Evolutionary conservation across 2,888 invertebrate species (phyloP).

Genomic region (Tanypteryx hageni): DNA sequence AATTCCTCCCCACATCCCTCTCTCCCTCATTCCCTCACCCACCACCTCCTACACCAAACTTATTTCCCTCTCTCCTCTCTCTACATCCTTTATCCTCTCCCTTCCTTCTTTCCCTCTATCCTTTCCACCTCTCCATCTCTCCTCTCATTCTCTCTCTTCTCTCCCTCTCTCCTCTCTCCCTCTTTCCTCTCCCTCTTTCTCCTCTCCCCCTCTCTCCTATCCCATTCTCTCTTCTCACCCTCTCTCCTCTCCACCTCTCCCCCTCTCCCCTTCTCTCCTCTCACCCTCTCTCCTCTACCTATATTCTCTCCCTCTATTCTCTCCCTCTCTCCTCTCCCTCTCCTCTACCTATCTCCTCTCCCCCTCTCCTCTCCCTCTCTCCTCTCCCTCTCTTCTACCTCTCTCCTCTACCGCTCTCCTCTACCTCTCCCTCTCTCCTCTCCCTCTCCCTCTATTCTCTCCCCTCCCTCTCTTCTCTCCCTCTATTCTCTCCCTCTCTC

Average conservation of each 20-base stretch:
- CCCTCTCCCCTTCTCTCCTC: not conserved
- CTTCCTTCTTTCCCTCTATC: not conserved
- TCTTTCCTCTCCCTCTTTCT: not conserved
- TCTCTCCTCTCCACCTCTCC: not conserved
- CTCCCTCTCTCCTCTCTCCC: not conserved
- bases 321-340: not conserved
- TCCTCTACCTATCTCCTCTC: not conserved
- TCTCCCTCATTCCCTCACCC: no score
- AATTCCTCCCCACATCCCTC: no score
- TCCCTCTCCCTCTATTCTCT: not conserved
- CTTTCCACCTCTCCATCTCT: not conserved
- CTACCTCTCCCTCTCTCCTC: not conserved
- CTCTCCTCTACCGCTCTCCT: not conserved
- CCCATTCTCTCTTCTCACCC: no score
- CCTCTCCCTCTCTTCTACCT: not conserved
- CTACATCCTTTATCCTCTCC: not conserved
- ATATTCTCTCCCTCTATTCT: not conserved
- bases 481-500: not conserved
- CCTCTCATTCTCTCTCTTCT: not conserved
- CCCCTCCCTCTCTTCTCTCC: not conserved
- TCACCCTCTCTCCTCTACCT: not conserved
- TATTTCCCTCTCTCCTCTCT: not conserved
- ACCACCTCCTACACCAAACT: no score
- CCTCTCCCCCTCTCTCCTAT: no score
- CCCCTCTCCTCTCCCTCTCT: not conserved